Percentiles rank a stretch among this genome's conserved stretches.
phyloP scores from a whole-genome alignment of 1,140 invertebrate genomes.

The Zaprionus ghesquierei region DNA sequence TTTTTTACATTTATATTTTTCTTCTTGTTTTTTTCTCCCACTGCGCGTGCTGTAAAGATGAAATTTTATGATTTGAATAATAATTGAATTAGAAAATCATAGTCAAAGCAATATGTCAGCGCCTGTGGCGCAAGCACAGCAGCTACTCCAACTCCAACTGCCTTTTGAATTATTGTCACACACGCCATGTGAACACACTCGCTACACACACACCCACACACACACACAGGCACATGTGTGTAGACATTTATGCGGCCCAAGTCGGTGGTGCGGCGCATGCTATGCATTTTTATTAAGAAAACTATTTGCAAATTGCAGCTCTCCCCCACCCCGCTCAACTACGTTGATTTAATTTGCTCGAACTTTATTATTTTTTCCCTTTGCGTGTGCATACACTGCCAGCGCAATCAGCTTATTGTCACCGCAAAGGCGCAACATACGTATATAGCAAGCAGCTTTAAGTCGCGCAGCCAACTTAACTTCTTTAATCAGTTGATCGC shows the following conservation, averaged over 20 bases:
- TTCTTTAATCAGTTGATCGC: not conserved
- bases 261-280: not conserved
- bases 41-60: slow-evolving; percentile 55
- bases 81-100: slow-evolving; percentile 78
- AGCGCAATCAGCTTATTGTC: not conserved
- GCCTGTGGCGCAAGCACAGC: slow-evolving; percentile 17
- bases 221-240: not conserved
- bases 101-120: slow-evolving; percentile 38
- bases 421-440: too few species aligned
- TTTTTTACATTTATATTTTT: not conserved
- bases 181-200: not conserved
- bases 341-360: not conserved
- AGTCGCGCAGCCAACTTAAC: not conserved
- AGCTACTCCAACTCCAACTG: not conserved
- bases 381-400: not conserved
- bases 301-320: not conserved
- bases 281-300: slow-evolving; percentile 11
- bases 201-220: not conserved
- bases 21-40: not conserved
- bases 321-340: not conserved
- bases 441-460: not conserved
- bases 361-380: not conserved
- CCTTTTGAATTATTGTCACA: slow-evolving; percentile 16
- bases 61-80: slow-evolving; percentile 80
- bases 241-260: slow-evolving; percentile 8